phyloP scores from a whole-genome alignment of 2,888 invertebrate genomes.

The Ennomos quercinarius region DNA sequence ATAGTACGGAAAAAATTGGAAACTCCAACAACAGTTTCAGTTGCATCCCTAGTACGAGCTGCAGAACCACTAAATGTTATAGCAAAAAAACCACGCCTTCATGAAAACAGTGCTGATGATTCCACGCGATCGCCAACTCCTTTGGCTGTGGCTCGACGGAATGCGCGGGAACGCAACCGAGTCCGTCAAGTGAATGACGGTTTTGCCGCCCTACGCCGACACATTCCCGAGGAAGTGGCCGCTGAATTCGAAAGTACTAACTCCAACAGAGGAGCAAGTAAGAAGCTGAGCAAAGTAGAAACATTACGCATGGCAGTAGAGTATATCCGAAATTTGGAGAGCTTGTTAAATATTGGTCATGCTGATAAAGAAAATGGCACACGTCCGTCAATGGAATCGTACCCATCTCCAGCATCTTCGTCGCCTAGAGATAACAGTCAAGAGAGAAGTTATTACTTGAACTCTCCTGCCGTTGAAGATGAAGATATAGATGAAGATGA shows the following conservation, averaged over 20 bases:
- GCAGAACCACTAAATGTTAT: slow-evolving; percentile 61
- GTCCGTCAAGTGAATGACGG: slow-evolving; percentile 97
- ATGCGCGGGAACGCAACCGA: slow-evolving; percentile 96
- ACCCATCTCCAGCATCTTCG: slow-evolving; percentile 81
- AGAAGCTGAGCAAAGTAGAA: slow-evolving; percentile 95
- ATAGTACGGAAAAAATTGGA: slow-evolving; percentile 81
- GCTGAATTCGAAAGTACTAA: slow-evolving; percentile 88
- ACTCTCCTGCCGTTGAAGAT: slow-evolving; percentile 77
- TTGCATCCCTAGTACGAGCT: slow-evolving; percentile 75
- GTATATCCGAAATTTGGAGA: slow-evolving; percentile 93
- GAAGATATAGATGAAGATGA: slow-evolving; percentile 80
- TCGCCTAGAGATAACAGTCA: slow-evolving; percentile 82
- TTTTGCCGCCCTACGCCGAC: slow-evolving; percentile 94
- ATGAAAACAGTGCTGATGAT: slow-evolving; percentile 78
- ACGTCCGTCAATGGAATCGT: slow-evolving; percentile 75
- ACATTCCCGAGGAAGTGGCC: slow-evolving; percentile 94
- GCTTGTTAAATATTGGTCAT: slow-evolving; percentile 89
- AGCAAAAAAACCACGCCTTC: slow-evolving; percentile 67
- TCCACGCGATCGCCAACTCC: slow-evolving; percentile 87
- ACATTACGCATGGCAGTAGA: slow-evolving; percentile 96
- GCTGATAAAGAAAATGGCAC: slow-evolving; percentile 77
- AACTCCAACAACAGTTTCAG: slow-evolving; percentile 70
- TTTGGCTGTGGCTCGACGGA: slow-evolving; percentile 93
- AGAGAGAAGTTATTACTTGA: slow-evolving; percentile 65
- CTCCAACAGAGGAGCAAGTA: slow-evolving; percentile 88